These are phyloP conservation scores for Spatula clypeata DNA, from an alignment of 2,797 vertebrate species.

Conservation along the genomic window DNA sequence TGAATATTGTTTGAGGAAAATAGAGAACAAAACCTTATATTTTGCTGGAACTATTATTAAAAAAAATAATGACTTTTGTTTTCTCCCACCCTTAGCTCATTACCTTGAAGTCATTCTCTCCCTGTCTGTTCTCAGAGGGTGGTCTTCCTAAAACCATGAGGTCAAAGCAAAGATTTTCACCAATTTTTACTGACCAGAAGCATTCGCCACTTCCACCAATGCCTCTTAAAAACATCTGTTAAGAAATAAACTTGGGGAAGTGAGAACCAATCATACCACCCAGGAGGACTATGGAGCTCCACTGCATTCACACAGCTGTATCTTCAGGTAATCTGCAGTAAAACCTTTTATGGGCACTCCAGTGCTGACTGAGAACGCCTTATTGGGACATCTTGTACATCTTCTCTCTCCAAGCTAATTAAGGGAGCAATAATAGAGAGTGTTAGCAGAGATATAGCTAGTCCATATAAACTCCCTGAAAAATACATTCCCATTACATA, in stretches of 20 bases:
- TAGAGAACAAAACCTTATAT: not conserved
- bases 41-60: not conserved
- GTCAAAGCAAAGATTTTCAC: not conserved
- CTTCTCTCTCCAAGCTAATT: not conserved
- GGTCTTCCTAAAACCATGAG: not conserved
- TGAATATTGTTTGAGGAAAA: not conserved
- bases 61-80: not conserved
- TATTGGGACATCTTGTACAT: fast-evolving
- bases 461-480: not conserved
- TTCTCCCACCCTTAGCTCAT: not conserved
- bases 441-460: not conserved
- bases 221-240: not conserved
- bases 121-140: not conserved
- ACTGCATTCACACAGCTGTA: fast-evolving
- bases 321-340: not conserved
- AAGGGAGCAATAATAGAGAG: not conserved
- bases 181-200: not conserved
- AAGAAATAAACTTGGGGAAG: not conserved
- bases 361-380: not conserved
- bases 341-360: not conserved
- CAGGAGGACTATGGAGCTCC: not conserved
- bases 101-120: not conserved
- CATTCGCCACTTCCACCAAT: not conserved
- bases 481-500: not conserved
- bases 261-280: not conserved